Evolutionary conservation across 1,140 invertebrate species (phyloP), one percentile per base, ranked within the genome.

Genomic region (Diploscapter pachys): DNA sequence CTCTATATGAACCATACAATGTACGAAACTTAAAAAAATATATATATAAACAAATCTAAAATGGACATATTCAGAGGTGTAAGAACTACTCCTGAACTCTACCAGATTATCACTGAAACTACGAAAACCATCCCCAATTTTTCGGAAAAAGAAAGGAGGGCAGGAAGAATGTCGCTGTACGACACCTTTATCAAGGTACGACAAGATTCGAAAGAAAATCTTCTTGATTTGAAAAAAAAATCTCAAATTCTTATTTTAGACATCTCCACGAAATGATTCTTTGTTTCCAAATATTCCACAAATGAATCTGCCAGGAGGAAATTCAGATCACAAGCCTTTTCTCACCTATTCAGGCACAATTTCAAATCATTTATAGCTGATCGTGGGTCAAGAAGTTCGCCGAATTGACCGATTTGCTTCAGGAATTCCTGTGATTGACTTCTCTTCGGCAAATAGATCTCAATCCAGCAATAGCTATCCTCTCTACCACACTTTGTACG

Each of bases 401-500:
- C 31, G 31, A 31, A 31, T 31, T 31, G 31, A 31, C 31, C 31
- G 31, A 31, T 31, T 31, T 31, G 31, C 31, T 31, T 31, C 31
- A 49, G 86, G 86, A 6, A 75, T 86, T n/a, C 80, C 86, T 0
- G 78, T 78, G 53, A 72, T 83, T 5, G 86, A 87, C 70, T 52
- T 85, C 13, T 71, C 72, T 13, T 78, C 55, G 63, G 51, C 57
- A 48, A 78, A 79, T 56, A n/a, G n/a, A 3, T 61, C 76, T 11
- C 31, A 31, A 31, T n/a, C 63, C 0, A 57, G 59, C 1, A 63
- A 71, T 31, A 72, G 69, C 6, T 87, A 87, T 76, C 84, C 86
- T 5, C 75, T 87, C 13, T 87, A 87, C 76, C 87, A 87, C 71
- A 82, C 86, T 2, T 80, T 82, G 54, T 87, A 87, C 71, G 87